Percentiles rank a stretch among this genome's conserved stretches.
phyloP scores from a whole-genome alignment of 2,113 vertebrate species.

The Colius striatus region DNA sequence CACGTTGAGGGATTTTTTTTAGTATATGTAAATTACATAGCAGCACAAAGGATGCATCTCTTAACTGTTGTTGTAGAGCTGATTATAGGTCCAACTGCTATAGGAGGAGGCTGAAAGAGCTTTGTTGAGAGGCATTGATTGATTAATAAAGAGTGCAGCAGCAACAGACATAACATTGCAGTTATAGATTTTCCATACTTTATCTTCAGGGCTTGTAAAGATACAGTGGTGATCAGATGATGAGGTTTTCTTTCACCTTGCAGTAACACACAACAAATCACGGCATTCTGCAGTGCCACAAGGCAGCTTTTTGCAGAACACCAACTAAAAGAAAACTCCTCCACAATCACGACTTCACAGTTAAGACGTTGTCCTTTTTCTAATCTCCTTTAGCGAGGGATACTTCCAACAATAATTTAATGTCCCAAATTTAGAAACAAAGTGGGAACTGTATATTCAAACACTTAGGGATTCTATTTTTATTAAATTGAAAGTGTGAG shows the following conservation, averaged over 20 bases:
- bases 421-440: slow-evolving; percentile 64
- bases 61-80: slow-evolving; percentile 51
- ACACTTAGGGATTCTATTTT: slow-evolving; percentile 62
- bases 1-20: slow-evolving; percentile 13
- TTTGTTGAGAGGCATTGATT: slow-evolving; percentile 54
- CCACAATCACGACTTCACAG: slow-evolving; percentile 48
- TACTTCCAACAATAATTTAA: slow-evolving; percentile 51
- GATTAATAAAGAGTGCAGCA: slow-evolving; percentile 44
- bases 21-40: slow-evolving; percentile 31
- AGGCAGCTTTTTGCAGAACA: slow-evolving; percentile 16
- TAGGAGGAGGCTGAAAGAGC: slow-evolving; percentile 48
- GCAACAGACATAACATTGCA: slow-evolving; percentile 34
- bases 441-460: slow-evolving; percentile 67
- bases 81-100: slow-evolving; percentile 48
- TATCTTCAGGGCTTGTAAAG: slow-evolving; percentile 57
- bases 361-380: slow-evolving; percentile 44
- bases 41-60: slow-evolving; percentile 60
- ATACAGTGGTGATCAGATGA: slow-evolving; percentile 48
- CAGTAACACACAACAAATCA: slow-evolving; percentile 8
- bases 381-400: slow-evolving; percentile 25
- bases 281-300: not conserved
- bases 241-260: slow-evolving; percentile 47
- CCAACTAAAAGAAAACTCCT: slow-evolving; percentile 21
- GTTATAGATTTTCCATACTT: slow-evolving; percentile 63
- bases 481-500: slow-evolving; percentile 53